A percentile compares a stretch with the other conserved stretches of the same genome.
phyloP scores from a whole-genome alignment of 2,113 vertebrate genomes.

The Orcinus orca region DNA sequence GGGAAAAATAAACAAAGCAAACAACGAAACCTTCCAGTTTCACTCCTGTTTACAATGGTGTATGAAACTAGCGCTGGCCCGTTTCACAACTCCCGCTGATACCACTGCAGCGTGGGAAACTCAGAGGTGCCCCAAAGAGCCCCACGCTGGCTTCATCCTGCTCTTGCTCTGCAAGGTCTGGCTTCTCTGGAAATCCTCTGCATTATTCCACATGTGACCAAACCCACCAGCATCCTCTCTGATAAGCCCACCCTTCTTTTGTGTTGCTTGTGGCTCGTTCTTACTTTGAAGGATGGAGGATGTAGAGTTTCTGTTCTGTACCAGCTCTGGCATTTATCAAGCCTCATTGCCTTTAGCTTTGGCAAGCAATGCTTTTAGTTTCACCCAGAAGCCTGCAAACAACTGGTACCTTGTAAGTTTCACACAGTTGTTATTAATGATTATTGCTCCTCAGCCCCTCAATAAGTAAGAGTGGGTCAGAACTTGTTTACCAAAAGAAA shows the following conservation, averaged over 20 bases:
- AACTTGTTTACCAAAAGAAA: background rate
- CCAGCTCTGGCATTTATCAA: background rate
- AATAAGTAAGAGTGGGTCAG: no score
- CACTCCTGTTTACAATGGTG: background rate
- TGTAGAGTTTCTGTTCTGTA: background rate
- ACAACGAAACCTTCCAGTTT: background rate
- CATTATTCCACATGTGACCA: rapidly evolving
- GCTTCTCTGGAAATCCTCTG: background rate
- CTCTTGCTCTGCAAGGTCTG: no score
- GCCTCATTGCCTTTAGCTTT: background rate
- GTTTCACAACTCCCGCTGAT: rapidly evolving
- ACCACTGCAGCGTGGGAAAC: rapidly evolving
- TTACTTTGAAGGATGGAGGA: background rate
- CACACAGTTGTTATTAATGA: background rate
- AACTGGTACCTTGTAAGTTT: background rate
- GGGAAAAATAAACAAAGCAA: background rate
- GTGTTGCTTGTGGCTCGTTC: background rate
- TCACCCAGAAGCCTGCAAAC: background rate
- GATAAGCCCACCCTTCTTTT: background rate
- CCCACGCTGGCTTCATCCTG: rapidly evolving
- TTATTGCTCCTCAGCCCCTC: background rate
- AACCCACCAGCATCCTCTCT: background rate
- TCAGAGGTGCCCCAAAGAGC: background rate
- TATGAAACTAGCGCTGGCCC: background rate
- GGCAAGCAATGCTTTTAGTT: background rate